Base-by-base conservation (phyloP, 1,140 invertebrate genomes). In the Pogonomyrmex barbatus region DNA sequence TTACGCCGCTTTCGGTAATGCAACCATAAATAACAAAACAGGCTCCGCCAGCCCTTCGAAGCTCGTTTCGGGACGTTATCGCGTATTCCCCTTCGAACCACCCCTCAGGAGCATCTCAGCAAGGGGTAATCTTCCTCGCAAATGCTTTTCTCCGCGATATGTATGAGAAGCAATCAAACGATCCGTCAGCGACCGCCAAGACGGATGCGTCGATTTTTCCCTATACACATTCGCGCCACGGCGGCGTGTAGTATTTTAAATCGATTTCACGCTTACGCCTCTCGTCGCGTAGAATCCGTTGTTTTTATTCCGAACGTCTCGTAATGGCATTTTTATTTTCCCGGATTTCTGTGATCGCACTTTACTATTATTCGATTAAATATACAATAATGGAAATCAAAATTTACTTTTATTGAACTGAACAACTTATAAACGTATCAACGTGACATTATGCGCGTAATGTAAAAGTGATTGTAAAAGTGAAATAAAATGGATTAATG, bases 21-120 rank as follows among this genome's bases (percentile, higher is more conserved):
- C 90, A 91, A 91, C 90, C 89, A 90, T 91, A 91, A 91, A 91
- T 91, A 91, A 91, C 87, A 77, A 81, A 91, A 87, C 70, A 90
- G 79, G 79, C 58, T 50, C 17, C 63, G 50, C 47, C 45, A 52
- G 45, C 54, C 76, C 58, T 36, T 33, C 30, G 60, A 6, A 58
- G 70, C 62, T 79, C 52, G 70, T 82, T 62, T 54, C 70, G 52
- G 65, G 54, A 75, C 76, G 56, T 45, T 78, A 85, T 77, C 62
- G 56, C 68, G 68, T 50, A 33, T 50, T 67, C 24, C 60, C 50
- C 54, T 36, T 83, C 77, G 68, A 70, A 36, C 56, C 65, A 39
- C 84, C 56, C 70, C 73, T 50, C 9, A 2, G n/a, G 14, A n/a
- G 17, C 81, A 68, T 86, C 83, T 63, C 88, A 75, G 42, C 84